A percentile compares a stretch with the other conserved stretches of the same genome.
These are phyloP conservation scores for Carterocephalus palaemon DNA, from an alignment of 2,888 invertebrate species.

Conservation along the genomic window DNA sequence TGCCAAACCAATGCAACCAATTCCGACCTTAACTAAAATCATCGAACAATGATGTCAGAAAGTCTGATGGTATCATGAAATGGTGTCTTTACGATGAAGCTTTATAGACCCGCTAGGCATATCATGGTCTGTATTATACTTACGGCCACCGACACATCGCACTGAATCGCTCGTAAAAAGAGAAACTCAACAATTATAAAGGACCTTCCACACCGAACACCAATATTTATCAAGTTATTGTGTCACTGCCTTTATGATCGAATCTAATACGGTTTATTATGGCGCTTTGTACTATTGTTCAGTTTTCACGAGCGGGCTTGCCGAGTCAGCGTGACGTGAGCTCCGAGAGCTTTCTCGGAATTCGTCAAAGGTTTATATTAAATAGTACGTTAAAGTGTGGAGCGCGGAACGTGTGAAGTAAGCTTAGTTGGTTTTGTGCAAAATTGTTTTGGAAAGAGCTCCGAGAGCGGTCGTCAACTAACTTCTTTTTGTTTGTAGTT, in stretches of 20 bases:
- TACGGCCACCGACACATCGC: too few species aligned
- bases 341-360: conserved; percentile 51
- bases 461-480: too few species aligned
- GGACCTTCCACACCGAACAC: conserved; percentile 33
- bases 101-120: too few species aligned
- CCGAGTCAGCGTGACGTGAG: conserved; percentile 58
- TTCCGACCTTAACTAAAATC: too few species aligned
- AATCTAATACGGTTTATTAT: conserved; percentile 62
- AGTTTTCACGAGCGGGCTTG: conserved; percentile 45
- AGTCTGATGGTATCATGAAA: too few species aligned
- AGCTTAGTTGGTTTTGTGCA: conserved; percentile 20
- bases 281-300: conserved; percentile 52
- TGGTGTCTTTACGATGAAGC: too few species aligned
- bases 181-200: conserved; percentile 7
- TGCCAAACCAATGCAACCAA: too few species aligned
- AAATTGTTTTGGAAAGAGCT: too few species aligned
- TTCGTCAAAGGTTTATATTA: conserved; percentile 36
- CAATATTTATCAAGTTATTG: conserved; percentile 65
- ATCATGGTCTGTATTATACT: too few species aligned
- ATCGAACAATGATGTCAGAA: too few species aligned
- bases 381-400: conserved; percentile 18
- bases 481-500: too few species aligned
- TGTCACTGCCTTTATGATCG: conserved; percentile 52
- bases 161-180: neutral
- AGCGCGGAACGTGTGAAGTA: conserved; percentile 16